Evolutionary conservation across 2,113 vertebrate genomes (phyloP).

Genomic region (Panurus biarmicus): DNA sequence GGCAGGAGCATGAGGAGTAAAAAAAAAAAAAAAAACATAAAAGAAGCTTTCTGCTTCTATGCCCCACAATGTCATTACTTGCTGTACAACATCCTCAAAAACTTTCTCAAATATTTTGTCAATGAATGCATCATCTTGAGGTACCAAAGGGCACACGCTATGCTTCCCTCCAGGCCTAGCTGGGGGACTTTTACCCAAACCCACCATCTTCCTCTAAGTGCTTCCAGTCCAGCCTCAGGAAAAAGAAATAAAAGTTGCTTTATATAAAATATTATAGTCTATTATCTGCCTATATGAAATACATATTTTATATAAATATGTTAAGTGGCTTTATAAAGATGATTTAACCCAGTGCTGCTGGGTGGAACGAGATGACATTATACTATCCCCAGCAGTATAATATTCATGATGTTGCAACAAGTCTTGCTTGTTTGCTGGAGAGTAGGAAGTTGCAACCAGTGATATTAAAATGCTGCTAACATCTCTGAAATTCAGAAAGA

Average conservation of each 20-base stretch:
- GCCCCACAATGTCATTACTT: background rate
- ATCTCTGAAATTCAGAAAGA: background rate
- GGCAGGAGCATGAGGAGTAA: background rate
- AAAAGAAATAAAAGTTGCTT: background rate
- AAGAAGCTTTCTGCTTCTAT: background rate
- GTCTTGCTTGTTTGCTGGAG: background rate
- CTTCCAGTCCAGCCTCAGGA: background rate
- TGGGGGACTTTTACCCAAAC: background rate
- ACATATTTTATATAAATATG: background rate
- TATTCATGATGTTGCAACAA: background rate
- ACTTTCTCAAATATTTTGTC: background rate
- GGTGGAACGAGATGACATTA: background rate
- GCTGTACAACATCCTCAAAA: background rate
- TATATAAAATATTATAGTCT: background rate
- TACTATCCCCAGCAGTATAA: background rate
- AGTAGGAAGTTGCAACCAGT: background rate
- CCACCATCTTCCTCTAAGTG: background rate
- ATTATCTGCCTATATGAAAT: background rate
- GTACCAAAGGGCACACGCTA: background rate
- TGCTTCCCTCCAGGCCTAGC: background rate
- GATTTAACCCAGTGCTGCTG: background rate
- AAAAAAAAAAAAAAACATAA: background rate
- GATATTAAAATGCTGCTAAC: background rate
- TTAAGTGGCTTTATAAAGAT: background rate
- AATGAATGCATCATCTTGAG: background rate